Evolutionary conservation across 1,140 invertebrate species (phyloP), one percentile per base, ranked within the genome.

Genomic region (Dinoponera quadriceps): DNA sequence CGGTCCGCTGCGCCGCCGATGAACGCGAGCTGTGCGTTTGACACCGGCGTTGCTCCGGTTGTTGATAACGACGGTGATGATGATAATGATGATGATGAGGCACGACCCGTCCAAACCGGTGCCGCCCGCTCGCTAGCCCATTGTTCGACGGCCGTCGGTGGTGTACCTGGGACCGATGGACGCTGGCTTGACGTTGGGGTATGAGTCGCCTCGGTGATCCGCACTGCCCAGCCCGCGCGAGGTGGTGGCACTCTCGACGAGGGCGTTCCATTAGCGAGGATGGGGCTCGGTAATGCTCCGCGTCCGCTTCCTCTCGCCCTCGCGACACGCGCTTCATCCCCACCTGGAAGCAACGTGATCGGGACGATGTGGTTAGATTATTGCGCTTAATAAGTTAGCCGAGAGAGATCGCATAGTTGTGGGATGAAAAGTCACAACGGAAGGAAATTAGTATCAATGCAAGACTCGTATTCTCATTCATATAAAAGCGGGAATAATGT

Each of bases 231-330:
- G 90, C 93, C 92, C 89, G 92, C 93, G 85, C 93, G 93, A 93
- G 93, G 91, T 92, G 92, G 91, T 93, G 90, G 93, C 94, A 94
- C 94, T 95, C 95, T 89, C 93, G 95, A 94, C 95, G 94, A 94
- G 94, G 95, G 93, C 94, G 95, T 95, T 95, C 95, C 95, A 95
- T 96, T 95, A 94, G 95, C 95, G 94, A 95, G 94, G 94, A 94
- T 94, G 94, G 94, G 94, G 93, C 94, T 94, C 92, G 83, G 85
- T 92, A 92, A 91, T 92, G 89, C 92, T 93, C 92, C 93, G 90
- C 93, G 92, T 91, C 93, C 92, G 93, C 93, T 94, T 94, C 93
- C 94, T 92, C 92, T 93, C 93, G 91, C 90, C 93, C 93, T 93
- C 91, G 93, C 92, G 91, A 92, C 91, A 90, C 93, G 92, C 91